Evolutionary conservation across 2,888 invertebrate genomes (phyloP).

Genomic region (Agrotis clavis): DNA sequence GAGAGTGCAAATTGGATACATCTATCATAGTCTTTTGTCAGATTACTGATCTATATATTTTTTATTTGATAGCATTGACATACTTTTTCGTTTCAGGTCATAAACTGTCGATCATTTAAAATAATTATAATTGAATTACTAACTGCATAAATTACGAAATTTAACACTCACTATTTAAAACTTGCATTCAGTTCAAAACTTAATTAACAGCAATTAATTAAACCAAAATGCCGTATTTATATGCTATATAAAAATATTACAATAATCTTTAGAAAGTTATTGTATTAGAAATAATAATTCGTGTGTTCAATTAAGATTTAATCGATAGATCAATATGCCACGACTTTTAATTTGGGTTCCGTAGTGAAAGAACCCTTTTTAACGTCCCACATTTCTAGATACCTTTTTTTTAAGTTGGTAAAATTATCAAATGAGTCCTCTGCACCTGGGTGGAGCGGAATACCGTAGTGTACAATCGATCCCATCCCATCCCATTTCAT

Average conservation of each 20-base stretch:
- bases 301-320: constrained; percentile 30
- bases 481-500: no score
- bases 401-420: neutral
- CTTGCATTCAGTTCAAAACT: constrained; percentile 7
- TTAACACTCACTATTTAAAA: neutral
- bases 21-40: no score
- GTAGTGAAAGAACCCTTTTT: neutral
- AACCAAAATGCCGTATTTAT: neutral
- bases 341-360: constrained; percentile 17
- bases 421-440: no score
- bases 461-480: no score
- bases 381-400: no score
- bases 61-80: no score
- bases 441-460: no score
- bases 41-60: no score
- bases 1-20: no score
- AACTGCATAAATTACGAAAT: neutral
- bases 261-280: constrained; percentile 37
- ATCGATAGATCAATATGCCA: constrained; percentile 7
- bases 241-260: neutral
- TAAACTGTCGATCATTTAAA: neutral
- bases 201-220: constrained; percentile 18
- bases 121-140: neutral
- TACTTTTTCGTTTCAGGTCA: neutral
- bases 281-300: neutral